Percentiles rank a stretch among this genome's conserved stretches.
Conservation (phyloP, 2,888 invertebrate species). For the Rhagonycha fulva region DNA sequence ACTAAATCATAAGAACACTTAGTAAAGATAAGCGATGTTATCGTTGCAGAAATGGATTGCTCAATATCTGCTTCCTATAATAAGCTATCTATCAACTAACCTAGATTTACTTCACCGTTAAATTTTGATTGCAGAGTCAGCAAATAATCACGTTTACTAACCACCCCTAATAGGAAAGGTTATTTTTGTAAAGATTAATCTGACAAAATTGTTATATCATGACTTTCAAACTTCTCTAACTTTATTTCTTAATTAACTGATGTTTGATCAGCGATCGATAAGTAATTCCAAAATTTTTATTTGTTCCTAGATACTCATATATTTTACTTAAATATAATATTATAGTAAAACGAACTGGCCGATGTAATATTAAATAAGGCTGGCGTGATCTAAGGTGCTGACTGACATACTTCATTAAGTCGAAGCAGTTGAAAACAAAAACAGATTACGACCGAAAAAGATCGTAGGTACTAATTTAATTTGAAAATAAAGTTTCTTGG, state of each 20-base stretch:
- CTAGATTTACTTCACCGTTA: conserved; percentile 29
- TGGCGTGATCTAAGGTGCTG: not conserved
- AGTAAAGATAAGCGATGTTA: conserved; percentile 29
- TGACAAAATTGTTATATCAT: not conserved
- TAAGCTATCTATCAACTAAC: conserved; percentile 30
- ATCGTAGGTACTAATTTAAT: not conserved
- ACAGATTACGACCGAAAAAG: not conserved
- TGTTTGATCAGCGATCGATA: not conserved
- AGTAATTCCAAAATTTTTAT: not conserved
- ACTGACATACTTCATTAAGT: not conserved
- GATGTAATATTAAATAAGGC: not conserved
- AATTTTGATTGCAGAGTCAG: conserved; percentile 30
- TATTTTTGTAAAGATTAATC: conserved; percentile 28
- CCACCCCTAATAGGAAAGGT: conserved; percentile 24
- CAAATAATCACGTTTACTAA: conserved; percentile 21
- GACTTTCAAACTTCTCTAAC: not conserved
- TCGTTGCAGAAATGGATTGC: conserved; percentile 29
- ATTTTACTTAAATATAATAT: not conserved
- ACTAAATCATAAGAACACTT: conserved; percentile 26
- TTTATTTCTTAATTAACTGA: not conserved
- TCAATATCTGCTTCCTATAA: conserved; percentile 31
- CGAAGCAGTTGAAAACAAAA: not conserved
- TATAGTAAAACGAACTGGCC: not conserved
- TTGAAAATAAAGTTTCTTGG: not conserved
- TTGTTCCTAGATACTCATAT: not conserved